Base-by-base conservation (phyloP, 1,140 invertebrate species). In the Ips nitidus region DNA sequence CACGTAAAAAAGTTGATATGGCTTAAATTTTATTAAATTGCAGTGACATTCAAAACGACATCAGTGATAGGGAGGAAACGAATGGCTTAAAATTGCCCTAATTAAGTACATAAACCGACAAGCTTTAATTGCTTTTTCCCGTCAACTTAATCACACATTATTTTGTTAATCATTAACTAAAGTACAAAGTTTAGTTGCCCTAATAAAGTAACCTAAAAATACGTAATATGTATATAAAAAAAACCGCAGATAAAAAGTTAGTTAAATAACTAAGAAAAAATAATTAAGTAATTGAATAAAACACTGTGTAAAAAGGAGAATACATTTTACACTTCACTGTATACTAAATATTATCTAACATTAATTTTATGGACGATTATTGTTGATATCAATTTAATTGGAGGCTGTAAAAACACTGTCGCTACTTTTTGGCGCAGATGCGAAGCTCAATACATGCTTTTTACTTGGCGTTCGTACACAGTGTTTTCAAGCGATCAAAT, bases 351-450 rank as follows among this genome's bases (percentile, higher is more conserved):
- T 69, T 70, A 65, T 77, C 76, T 78, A 78, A 78, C 71, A 76
- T 71, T 76, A 70, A 70, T 65, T 70, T 70, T 75, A 78, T 78
- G 76, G 76, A 78, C 76, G 76, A 78, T 78, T 77, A 78, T 77
- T 77, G 75, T 77, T 78, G 77, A 78, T 78, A 78, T 78, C 70
- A 73, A 69, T 74, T 62, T 66, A 63, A 66, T 71, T 72, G 50
- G 45, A 41, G 37, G 65, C 57, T 36, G 43, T 60, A 66, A 65
- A 63, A 67, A 71, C 68, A 69, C 72, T 62, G 63, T 52, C 41
- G 45, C 4, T 3, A 62, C 5, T 50, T 50, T 50, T 22, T 50
- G 22, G 45, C 45, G 7, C 7, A 50, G 22, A 50, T 6, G 6
- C 3, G 3, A 50, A 50, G 7, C 45, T 50, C 52, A 6, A 22